Conservation (phyloP, 2,797 vertebrate species). For the Okamejei kenojei region DNA sequence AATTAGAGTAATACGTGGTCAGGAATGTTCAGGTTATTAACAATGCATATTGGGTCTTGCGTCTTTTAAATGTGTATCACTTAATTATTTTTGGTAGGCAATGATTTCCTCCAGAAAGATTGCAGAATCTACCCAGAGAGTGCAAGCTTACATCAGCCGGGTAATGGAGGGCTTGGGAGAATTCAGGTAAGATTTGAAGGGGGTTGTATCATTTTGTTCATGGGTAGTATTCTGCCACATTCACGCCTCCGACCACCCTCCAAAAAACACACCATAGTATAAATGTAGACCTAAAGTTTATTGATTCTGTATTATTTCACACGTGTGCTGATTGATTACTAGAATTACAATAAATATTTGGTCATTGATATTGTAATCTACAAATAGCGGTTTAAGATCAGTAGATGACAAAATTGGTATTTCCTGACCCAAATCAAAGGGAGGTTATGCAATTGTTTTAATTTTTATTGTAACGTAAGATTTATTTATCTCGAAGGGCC, state of each 20-base stretch:
- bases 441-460: no score
- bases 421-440: neutral
- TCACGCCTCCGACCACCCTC: neutral
- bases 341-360: neutral
- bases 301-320: neutral
- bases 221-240: neutral
- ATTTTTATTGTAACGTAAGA: neutral
- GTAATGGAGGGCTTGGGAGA: conserved; percentile 76
- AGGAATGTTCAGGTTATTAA: neutral
- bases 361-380: neutral
- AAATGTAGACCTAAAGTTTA: neutral
- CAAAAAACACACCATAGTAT: neutral
- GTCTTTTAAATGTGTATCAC: neutral
- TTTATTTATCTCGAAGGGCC: no score
- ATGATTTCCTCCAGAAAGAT: conserved; percentile 78
- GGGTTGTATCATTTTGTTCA: neutral
- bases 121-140: conserved; percentile 71
- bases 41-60: neutral
- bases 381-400: neutral
- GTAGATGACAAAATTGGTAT: neutral
- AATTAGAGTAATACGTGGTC: neutral
- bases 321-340: neutral
- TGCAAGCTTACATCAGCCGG: conserved; percentile 72
- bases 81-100: conserved; percentile 57
- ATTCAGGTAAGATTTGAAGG: conserved; percentile 66